A percentile compares a stretch with the other conserved stretches of the same genome.
Evolutionary conservation across 2,113 vertebrate species (phyloP).

Genomic region (pig (Sus scrofa)): DNA sequence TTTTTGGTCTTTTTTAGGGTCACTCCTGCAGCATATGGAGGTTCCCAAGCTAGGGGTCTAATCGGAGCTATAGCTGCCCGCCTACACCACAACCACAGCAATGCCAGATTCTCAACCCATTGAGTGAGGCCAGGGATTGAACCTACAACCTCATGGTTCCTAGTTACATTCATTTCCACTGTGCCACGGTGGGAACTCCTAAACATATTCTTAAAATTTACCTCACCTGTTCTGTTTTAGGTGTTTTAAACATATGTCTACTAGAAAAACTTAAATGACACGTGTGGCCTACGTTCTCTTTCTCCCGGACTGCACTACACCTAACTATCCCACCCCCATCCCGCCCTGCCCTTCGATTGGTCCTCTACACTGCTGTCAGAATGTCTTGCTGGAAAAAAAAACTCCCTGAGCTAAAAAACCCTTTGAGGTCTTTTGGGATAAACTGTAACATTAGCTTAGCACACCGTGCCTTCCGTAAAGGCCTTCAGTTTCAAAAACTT

Average conservation of each 20-base stretch:
- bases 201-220: not conserved
- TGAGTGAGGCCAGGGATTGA: too few species aligned
- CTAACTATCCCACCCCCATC: not conserved
- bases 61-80: too few species aligned
- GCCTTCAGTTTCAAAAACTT: constrained; percentile 16
- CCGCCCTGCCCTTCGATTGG: not conserved
- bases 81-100: too few species aligned
- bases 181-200: too few species aligned
- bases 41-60: too few species aligned
- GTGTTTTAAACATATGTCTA: not conserved
- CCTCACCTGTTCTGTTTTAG: not conserved
- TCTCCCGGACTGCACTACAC: not conserved
- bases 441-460: constrained; percentile 6
- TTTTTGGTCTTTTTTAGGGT: too few species aligned
- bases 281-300: not conserved
- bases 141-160: too few species aligned
- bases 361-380: not conserved
- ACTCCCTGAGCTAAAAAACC: not conserved
- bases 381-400: constrained; percentile 54
- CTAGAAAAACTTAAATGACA: not conserved
- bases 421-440: not conserved
- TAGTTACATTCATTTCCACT: too few species aligned
- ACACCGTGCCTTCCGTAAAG: not conserved
- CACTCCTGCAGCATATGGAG: too few species aligned
- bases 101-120: too few species aligned